phyloP scores from a whole-genome alignment of 30 jellyfish, hydroid and myxozoan species.

The Pseudorhiza aurosa region DNA sequence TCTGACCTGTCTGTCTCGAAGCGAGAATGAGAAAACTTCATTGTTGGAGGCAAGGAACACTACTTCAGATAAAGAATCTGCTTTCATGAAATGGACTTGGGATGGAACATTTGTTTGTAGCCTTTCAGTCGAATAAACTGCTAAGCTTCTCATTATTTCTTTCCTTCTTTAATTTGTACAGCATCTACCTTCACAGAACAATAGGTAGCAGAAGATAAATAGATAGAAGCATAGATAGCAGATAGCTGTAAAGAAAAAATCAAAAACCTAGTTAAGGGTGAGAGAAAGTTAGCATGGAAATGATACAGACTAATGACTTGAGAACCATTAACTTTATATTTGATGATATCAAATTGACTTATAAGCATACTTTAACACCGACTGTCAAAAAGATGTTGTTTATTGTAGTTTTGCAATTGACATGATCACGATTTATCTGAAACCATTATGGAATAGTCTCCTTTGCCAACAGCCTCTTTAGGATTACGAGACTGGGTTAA shows the following conservation, averaged over 20 bases:
- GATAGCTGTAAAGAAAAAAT: too few species aligned
- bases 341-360: too few species aligned
- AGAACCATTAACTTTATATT: too few species aligned
- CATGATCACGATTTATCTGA: not conserved
- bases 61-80: conserved; percentile 42
- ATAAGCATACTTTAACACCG: too few species aligned
- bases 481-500: not conserved
- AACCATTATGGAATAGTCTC: not conserved
- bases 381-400: too few species aligned
- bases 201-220: too few species aligned
- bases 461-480: not conserved
- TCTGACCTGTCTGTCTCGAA: conserved; percentile 43
- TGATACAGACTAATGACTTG: too few species aligned
- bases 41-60: conserved; percentile 62
- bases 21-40: conserved; percentile 39
- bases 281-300: too few species aligned
- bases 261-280: too few species aligned
- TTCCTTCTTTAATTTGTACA: too few species aligned
- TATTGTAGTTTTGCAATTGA: not conserved
- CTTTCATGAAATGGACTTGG: not conserved
- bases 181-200: too few species aligned
- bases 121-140: not conserved
- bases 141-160: conserved; percentile 64
- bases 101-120: conserved; percentile 14
- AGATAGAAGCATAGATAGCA: too few species aligned